These are phyloP conservation scores for Bugula neritina DNA, from an alignment of 2,888 invertebrate genomes.

Conservation along the genomic window DNA sequence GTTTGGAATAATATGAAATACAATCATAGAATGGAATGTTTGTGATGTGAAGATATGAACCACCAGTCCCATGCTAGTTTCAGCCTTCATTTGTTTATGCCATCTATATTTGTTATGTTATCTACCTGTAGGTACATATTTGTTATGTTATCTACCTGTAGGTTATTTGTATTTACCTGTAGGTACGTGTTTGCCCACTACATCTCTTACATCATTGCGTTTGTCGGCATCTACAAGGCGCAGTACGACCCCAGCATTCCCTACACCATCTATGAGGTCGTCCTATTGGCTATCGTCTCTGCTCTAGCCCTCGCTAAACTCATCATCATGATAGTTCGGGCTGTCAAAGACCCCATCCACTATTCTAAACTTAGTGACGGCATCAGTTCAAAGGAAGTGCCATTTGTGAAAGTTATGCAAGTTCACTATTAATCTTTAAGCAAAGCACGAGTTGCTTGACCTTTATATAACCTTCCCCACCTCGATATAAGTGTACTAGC, in stretches of 20 bases:
- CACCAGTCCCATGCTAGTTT: too few species aligned
- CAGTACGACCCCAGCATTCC: neutral
- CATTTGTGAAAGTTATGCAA: too few species aligned
- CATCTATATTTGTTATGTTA: too few species aligned
- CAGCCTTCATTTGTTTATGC: too few species aligned
- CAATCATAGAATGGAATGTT: too few species aligned
- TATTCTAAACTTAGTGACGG: neutral
- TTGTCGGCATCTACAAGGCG: neutral
- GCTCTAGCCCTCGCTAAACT: neutral
- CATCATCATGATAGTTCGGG: conserved; percentile 7
- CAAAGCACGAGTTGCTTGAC: too few species aligned
- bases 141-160: neutral
- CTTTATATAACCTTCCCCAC: too few species aligned
- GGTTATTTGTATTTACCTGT: neutral
- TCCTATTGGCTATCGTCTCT: neutral
- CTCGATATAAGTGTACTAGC: too few species aligned
- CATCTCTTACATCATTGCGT: conserved; percentile 4
- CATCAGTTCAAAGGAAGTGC: too few species aligned
- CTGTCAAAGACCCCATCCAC: neutral
- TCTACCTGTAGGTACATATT: neutral
- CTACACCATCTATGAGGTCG: neutral
- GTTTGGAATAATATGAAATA: too few species aligned
- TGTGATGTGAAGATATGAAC: too few species aligned
- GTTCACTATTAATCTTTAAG: too few species aligned
- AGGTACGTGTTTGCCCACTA: conserved; percentile 4